Evolutionary conservation across 2,888 invertebrate species (phyloP).

Genomic region (Limenitis camilla): DNA sequence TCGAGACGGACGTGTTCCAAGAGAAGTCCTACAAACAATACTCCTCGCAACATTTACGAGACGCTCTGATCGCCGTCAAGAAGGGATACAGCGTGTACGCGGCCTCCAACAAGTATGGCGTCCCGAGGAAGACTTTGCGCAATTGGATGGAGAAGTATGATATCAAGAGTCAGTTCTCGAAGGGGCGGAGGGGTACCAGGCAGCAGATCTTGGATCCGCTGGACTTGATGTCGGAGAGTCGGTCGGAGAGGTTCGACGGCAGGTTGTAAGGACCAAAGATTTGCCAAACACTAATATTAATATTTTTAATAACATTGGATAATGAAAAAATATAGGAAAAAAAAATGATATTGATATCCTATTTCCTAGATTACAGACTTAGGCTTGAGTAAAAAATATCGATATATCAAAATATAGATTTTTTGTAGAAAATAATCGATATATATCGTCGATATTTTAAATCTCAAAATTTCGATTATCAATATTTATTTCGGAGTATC

Average conservation of each 20-base stretch:
- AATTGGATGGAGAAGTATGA: conserved; percentile 76
- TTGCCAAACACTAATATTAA: neutral
- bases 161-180: conserved; percentile 71
- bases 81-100: conserved; percentile 73
- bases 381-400: too few relatives aligned
- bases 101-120: conserved; percentile 72
- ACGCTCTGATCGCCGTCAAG: conserved; percentile 67
- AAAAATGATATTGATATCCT: too few relatives aligned
- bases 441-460: too few relatives aligned
- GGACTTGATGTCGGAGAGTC: conserved; percentile 50
- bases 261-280: conserved; percentile 17
- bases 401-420: too few relatives aligned
- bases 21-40: conserved; percentile 71
- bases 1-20: conserved; percentile 67
- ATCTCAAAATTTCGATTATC: too few relatives aligned
- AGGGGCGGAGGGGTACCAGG: conserved; percentile 60
- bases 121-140: conserved; percentile 70
- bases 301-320: too few relatives aligned
- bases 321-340: too few relatives aligned
- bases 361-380: too few relatives aligned
- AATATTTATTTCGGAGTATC: too few relatives aligned
- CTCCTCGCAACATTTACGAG: conserved; percentile 65
- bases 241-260: conserved; percentile 51
- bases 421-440: too few relatives aligned
- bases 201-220: conserved; percentile 57